Conservation (phyloP, 2,113 vertebrate genomes). For the Oryzias javanicus region DNA sequence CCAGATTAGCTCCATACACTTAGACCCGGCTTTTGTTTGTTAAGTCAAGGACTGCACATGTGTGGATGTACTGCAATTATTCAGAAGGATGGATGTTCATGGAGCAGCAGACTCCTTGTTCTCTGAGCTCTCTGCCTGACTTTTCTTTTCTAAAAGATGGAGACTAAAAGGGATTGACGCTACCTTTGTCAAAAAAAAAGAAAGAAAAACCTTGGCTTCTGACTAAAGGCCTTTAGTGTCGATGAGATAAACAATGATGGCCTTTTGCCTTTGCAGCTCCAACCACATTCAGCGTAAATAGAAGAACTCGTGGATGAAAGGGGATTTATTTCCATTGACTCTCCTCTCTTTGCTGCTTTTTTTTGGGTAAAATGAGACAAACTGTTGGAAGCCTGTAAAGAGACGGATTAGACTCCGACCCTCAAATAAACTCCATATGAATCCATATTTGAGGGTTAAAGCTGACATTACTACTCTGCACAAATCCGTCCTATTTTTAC, state of each 20-base stretch:
- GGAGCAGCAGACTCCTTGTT: constrained; percentile 4
- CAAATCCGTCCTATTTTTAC: no score
- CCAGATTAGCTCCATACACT: no score
- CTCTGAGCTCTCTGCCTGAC: constrained; percentile 9
- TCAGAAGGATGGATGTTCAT: neutral
- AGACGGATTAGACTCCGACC: no score
- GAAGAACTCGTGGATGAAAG: constrained; percentile 17
- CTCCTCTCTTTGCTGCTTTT: constrained; percentile 1
- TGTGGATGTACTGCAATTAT: neutral
- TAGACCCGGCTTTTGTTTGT: rapidly evolving
- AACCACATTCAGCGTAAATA: constrained; percentile 24
- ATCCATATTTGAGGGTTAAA: no score
- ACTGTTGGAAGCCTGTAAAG: no score
- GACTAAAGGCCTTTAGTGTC: constrained; percentile 29
- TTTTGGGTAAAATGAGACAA: constrained; percentile 2
- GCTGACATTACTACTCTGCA: no score
- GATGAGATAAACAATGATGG: constrained; percentile 27
- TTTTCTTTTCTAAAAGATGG: neutral
- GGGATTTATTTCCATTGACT: constrained; percentile 11
- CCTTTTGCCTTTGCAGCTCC: constrained; percentile 17
- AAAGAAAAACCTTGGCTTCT: constrained; percentile 13
- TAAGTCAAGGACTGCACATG: neutral
- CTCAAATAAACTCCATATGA: no score
- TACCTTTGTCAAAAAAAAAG: neutral
- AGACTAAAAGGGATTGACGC: no score